Base-by-base conservation (phyloP, 1,140 invertebrate species). In the Dysdera silvatica region DNA sequence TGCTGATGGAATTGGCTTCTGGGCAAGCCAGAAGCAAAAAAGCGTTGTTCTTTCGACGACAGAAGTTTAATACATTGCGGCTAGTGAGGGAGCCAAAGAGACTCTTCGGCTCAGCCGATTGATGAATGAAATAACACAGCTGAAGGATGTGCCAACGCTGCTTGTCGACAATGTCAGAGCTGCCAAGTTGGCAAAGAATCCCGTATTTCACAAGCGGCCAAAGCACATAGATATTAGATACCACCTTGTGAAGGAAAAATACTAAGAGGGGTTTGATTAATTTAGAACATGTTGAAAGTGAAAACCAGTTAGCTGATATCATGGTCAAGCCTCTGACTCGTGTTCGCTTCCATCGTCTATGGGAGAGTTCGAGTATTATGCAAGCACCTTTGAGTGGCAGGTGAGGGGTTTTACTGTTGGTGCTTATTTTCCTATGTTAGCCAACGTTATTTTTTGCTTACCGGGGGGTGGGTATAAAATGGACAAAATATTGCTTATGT, bases 241-340 rank as follows among this genome's bases (percentile, higher is more conserved):
- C 57, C 72, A 73, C 55, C 74, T 75, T 52, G 71, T 77, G 37
- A 48, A 73, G 37, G 70, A 74, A 61, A 60, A 71, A 47, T 66
- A 72, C 8, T 61, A 18, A 66, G 51, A 23, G 45, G 52, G 28
- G n/a, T 26, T 12, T 35, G 10, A 2, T 66, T 5, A 4, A 8
- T 3, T 26, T 66, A 10, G 5, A 61, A 35, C 47, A 66, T 56
- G 32, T 59, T 32, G 16, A 12, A 0, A 35, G 45, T 0, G 23
- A 45, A 48, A 24, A 52, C 5, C 55, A 62, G 49, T 37, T 67
- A 14, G 68, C 68, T 5, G 68, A 70, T 24, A 56, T 62, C 16
- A 7, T 67, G 23, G 64, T 65, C 12, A 70, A 70, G 56, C 20
- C 52, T 10, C 35, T 67, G 24, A 2, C 28, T 32, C 5, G 18